Conservation (phyloP, 2,888 invertebrate genomes). For the Drosophila tripunctata region DNA sequence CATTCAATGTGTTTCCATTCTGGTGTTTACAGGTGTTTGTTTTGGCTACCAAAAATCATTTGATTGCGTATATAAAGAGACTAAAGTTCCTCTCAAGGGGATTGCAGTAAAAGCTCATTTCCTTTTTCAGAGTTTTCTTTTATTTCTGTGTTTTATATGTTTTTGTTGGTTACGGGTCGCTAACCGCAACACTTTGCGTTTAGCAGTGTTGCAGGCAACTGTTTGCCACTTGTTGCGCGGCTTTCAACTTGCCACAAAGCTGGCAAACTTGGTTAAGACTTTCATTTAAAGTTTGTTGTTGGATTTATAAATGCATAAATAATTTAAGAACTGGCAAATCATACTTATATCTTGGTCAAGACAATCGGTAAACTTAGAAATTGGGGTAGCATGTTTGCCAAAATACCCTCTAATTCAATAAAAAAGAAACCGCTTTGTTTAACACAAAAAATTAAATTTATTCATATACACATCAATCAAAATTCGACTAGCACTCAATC, state of each 20-base stretch:
- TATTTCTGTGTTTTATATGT: neutral
- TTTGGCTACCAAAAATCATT: slow-evolving; percentile 48
- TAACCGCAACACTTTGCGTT: slow-evolving; percentile 42
- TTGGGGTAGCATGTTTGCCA: neutral
- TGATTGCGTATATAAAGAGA: slow-evolving; percentile 12
- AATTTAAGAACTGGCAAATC: slow-evolving; percentile 47
- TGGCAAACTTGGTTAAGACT: slow-evolving; percentile 19
- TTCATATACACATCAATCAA: neutral
- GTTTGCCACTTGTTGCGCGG: slow-evolving; percentile 63
- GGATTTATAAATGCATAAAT: slow-evolving; percentile 54
- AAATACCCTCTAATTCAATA: neutral
- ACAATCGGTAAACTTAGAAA: neutral
- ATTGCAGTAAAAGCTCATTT: slow-evolving; percentile 28
- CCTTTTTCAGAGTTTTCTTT: slow-evolving; percentile 16
- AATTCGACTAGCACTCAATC: neutral
- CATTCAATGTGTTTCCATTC: slow-evolving; percentile 21
- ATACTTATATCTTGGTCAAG: slow-evolving; percentile 6
- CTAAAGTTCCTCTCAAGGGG: slow-evolving; percentile 9
- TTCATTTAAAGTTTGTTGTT: slow-evolving; percentile 30
- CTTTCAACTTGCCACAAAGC: slow-evolving; percentile 32
- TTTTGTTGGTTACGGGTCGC: slow-evolving; percentile 23
- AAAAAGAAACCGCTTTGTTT: neutral
- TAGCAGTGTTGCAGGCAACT: slow-evolving; percentile 30
- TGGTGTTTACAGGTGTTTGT: slow-evolving; percentile 74
- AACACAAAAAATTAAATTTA: too few species aligned